Evolutionary conservation across 2,113 vertebrate species (phyloP).

Genomic region (Melanocharis versteri): DNA sequence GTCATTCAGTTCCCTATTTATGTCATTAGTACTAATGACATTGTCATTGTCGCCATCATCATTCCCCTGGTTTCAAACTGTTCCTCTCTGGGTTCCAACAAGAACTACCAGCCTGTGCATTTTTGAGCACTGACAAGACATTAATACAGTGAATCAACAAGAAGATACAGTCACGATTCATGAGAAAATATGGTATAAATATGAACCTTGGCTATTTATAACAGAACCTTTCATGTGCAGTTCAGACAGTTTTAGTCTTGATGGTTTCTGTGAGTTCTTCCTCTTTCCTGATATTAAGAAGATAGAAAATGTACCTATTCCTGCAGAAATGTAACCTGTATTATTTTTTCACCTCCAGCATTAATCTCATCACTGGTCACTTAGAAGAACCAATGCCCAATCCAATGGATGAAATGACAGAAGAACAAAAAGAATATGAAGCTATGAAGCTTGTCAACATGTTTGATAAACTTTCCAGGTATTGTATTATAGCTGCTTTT

Average conservation of each 20-base stretch:
- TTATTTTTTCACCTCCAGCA: slow-evolving; percentile 71
- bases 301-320: background rate
- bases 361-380: slow-evolving; percentile 96
- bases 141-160: background rate
- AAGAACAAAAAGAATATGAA: slow-evolving; percentile 98
- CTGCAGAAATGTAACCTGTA: background rate
- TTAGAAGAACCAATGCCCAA: slow-evolving; percentile 94
- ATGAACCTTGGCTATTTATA: background rate
- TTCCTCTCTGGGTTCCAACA: background rate
- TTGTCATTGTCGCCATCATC: background rate
- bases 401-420: slow-evolving; percentile 96
- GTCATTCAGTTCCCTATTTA: background rate
- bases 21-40: background rate
- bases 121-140: background rate
- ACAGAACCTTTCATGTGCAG: background rate
- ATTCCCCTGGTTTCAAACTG: background rate
- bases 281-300: background rate
- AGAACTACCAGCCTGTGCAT: background rate
- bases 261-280: background rate
- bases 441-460: slow-evolving; percentile 95
- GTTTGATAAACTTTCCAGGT: slow-evolving; percentile 97
- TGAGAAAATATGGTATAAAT: background rate
- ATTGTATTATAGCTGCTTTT: slow-evolving; percentile 10
- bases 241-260: background rate
- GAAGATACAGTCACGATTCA: background rate